Evolutionary conservation across 2,888 invertebrate species (phyloP).

Genomic region (Ophonus ardosiacus): DNA sequence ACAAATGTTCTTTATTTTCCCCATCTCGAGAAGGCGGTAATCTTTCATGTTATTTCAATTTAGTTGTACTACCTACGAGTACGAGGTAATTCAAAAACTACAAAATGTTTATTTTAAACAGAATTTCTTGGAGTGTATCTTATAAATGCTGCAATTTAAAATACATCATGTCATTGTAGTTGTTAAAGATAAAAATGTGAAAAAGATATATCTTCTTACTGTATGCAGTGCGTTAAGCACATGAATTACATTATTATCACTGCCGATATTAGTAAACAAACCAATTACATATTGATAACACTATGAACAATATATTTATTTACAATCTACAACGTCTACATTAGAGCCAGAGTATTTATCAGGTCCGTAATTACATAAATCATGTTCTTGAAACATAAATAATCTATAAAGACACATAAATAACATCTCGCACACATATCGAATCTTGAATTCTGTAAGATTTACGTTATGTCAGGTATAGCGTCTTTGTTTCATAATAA

Average conservation of each 20-base stretch:
- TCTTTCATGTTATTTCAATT: too few relatives aligned
- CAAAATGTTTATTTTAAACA: too few relatives aligned
- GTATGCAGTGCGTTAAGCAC: not conserved
- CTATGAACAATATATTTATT: conserved; percentile 16
- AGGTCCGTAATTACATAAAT: conserved; percentile 46
- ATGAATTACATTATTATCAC: not conserved
- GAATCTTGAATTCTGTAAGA: conserved; percentile 36
- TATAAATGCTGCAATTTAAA: too few relatives aligned
- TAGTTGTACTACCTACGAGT: too few relatives aligned
- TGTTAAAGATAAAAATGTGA: not conserved
- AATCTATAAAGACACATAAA: conserved; percentile 41
- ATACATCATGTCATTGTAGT: too few relatives aligned
- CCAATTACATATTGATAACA: conserved; percentile 37
- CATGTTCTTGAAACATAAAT: conserved; percentile 35
- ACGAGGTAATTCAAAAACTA: too few relatives aligned
- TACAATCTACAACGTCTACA: conserved; percentile 2
- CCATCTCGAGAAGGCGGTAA: too few relatives aligned
- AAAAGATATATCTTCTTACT: not conserved
- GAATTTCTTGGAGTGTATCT: too few relatives aligned
- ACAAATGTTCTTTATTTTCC: too few relatives aligned
- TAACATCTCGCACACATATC: conserved; percentile 41
- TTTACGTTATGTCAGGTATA: not conserved
- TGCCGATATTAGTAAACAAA: conserved; percentile 11
- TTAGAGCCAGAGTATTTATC: conserved; percentile 38
- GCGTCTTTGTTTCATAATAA: conserved; percentile 34